Evolutionary conservation across 2,113 vertebrate species (phyloP), one percentile per base, ranked within the genome.

Genomic region (Tetrao urogallus): DNA sequence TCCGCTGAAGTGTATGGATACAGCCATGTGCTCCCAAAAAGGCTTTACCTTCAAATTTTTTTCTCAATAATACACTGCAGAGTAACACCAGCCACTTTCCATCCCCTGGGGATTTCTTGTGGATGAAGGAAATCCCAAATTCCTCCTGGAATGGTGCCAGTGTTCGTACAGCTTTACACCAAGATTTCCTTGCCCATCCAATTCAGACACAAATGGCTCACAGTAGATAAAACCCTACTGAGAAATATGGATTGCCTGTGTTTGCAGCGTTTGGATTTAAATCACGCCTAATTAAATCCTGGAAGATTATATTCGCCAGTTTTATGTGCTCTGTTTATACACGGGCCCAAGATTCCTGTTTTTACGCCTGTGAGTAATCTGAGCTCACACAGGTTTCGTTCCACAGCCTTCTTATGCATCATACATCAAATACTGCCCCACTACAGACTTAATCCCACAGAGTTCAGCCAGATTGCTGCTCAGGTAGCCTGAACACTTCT

Each of bases 201-300:
- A 86, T 86, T 60, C 69, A 80, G 52, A 61, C 30, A 64, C 0
- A 2, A 88, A 86, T 83, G 57, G 40, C 65, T 89, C 70, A 79
- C 28, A 52, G 76, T 43, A 94, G 79, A 93, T 74, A 91, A 95
- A 91, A 72, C 3, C 25, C 82, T 74, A 67, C 69, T 60, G 79
- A 94, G 75, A 92, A 92, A 88, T 75, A 74, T 2, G 24, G 30
- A 28, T 81, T 86, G 52, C 57, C 36, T 65, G 0, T 48, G 25
- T 73, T 32, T 82, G 40, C 65, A 78, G 66, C 54, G 80, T 64
- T 36, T 7, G 47, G 72, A 83, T 48, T 54, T 47, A 92, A 92
- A 90, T 30, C 28, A 43, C 48, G 66, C 38, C 18, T 60, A 60
- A 93, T 67, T 77, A 90, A 78, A 63, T 52, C 20, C 85, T 75